Percentiles rank a stretch among this genome's conserved stretches.
phyloP scores from a whole-genome alignment of 2,888 invertebrate genomes.

The Ophion obscuratus region DNA sequence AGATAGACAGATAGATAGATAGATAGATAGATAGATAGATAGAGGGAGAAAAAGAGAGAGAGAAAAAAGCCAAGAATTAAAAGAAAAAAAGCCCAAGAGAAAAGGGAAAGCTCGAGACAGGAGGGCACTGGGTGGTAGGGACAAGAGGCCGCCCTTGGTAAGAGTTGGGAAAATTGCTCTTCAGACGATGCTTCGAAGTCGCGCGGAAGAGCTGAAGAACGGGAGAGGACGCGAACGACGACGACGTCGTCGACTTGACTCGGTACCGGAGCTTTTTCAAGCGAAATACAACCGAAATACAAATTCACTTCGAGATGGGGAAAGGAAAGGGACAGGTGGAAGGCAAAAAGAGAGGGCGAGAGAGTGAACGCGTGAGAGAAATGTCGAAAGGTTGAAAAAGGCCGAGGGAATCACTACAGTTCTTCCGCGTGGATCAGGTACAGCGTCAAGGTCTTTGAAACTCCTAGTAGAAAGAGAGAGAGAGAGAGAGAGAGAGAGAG shows the following conservation, averaged over 20 bases:
- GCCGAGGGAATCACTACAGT: constrained; percentile 31
- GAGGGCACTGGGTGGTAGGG: constrained; percentile 31
- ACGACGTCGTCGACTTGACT: constrained; percentile 44
- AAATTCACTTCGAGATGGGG: constrained; percentile 31
- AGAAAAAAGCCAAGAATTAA: constrained; percentile 21
- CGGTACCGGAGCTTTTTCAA: constrained; percentile 37
- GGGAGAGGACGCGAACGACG: constrained; percentile 25
- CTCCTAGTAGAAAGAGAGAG: background rate
- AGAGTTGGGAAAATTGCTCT: constrained; percentile 72
- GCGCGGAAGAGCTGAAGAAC: constrained; percentile 58
- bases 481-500: background rate
- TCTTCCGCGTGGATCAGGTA: constrained; percentile 13
- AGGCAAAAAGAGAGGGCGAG: constrained; percentile 9
- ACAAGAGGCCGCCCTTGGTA: constrained; percentile 40
- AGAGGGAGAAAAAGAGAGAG: constrained; percentile 14
- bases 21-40: too few relatives aligned
- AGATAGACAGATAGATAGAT: too few relatives aligned
- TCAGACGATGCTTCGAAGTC: constrained; percentile 71
- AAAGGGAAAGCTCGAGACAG: constrained; percentile 36
- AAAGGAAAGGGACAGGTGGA: constrained; percentile 16
- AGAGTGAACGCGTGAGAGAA: background rate
- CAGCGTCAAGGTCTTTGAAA: background rate
- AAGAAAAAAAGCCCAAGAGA: constrained; percentile 1
- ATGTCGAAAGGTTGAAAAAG: constrained; percentile 30
- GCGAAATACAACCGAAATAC: constrained; percentile 59